Base-by-base conservation (phyloP, 2,888 invertebrate genomes). In the Eupithecia pulchellata region DNA sequence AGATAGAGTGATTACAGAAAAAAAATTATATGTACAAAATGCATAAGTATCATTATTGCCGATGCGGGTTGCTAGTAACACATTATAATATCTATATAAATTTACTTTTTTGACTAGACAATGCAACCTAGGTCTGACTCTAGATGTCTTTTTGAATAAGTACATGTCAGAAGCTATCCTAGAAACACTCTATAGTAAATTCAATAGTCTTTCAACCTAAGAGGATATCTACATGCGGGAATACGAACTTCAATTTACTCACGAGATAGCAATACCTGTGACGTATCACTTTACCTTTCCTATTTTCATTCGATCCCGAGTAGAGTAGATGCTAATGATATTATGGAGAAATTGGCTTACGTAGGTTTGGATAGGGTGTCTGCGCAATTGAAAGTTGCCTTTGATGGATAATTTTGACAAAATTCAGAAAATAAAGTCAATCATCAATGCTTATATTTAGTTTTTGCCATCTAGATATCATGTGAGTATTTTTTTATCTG, bases 271-370 rank as follows among this genome's bases (percentile, higher is more conserved):
- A 72, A 74, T 75, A 74, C 73, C 32, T 74, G 75, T 81, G 80
- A 81, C 79, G 74, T 80, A 80, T 81, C 80, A 79, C 77, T 75
- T 78, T 79, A 78, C 79, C 78, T 80, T 74, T 75, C 75, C 76
- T 76, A 76, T 80, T 77, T 79, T 75, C 78, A 79, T 77, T 79
- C 80, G 77, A 77, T 78, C 73, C 74, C 64, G 69, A 78, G 73
- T 71, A 76, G 75, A 78, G 78, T 77, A 82, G 82, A 83, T 81
- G 81, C 83, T 88, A 89, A 89, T 89, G 87, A 88, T 85, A 88
- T 89, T 88, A 88, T 87, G 84, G 84, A 82, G 81, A 88, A 88
- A 89, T 88, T 87, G 88, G 86, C 84, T 88, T 83, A 80, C 82
- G 79, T 84, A 82, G 61, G 78, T 87, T 83, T 85, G 86, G 89